Conservation (phyloP, 2,113 vertebrate species). For the Orycteropus afer region DNA sequence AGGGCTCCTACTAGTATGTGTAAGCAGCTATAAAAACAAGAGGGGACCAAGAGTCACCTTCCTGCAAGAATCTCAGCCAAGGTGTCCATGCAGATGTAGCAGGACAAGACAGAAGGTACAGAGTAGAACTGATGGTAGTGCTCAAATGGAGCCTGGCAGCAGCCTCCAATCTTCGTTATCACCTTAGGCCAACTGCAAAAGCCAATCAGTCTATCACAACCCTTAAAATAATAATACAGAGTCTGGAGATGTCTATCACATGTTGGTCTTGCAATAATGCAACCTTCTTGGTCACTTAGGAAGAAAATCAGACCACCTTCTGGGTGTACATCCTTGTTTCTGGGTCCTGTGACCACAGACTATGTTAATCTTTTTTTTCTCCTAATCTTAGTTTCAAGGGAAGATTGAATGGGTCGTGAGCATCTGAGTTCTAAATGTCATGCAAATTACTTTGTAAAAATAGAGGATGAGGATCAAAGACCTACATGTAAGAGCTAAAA, state of each 20-base stretch:
- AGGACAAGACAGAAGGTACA: background rate
- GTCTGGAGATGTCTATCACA: background rate
- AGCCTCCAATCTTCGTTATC: background rate
- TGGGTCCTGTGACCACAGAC: background rate
- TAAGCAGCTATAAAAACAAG: background rate
- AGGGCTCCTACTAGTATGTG: background rate
- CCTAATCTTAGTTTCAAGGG: background rate
- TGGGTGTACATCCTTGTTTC: background rate
- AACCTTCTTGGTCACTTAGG: background rate
- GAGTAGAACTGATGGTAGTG: background rate
- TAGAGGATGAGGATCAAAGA: conserved; percentile 18
- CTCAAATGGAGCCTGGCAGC: background rate
- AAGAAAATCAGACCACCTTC: background rate
- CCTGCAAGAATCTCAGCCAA: background rate
- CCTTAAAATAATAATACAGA: background rate
- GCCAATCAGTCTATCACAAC: background rate
- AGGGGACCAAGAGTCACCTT: background rate
- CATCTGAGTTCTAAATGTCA: conserved; percentile 25
- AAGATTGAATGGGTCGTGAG: conserved; percentile 1
- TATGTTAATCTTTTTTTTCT: background rate
- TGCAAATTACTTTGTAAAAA: conserved; percentile 30
- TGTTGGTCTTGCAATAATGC: background rate
- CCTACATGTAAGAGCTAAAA: conserved; percentile 8
- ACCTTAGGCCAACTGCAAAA: background rate
- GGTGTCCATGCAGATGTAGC: background rate